Evolutionary conservation across 2,888 invertebrate species (phyloP), one percentile per base, ranked within the genome.

Genomic region (Drosophila neutralis): DNA sequence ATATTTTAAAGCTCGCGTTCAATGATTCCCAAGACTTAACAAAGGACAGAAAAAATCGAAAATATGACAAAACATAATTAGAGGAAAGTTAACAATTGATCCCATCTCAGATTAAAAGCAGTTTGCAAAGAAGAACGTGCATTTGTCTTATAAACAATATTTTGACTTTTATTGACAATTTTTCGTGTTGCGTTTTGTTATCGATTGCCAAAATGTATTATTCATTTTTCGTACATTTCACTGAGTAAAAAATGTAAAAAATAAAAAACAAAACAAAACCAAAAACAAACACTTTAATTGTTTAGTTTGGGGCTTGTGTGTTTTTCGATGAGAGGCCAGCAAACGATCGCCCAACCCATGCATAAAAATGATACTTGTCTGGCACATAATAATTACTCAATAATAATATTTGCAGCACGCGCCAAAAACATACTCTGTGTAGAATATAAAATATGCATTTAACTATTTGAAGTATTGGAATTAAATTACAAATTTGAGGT

Each of bases 111-210:
- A 59, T 56, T 38, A 60, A 75, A 64, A 52, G 21, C 58, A 49
- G 49, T 60, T 69, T 60, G 29, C 64, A 58, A 74, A 74, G 60
- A 72, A 67, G 53, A 61, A 73, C 56, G 58, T 78, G 78, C 78
- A 76, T 82, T 80, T 87, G 78, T 85, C 87, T 87, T 85, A 74
- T 87, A 87, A 84, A 87, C 84, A 84, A 84, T 84, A 80, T 78
- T 84, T 84, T 82, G 69, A 78, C 78, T 87, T 84, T 83, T 83
- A 87, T 83, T 83, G 80, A 83, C 82, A 77, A 36, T 78, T 75
- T 69, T 77, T 76, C 7, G 31, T 40, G 40, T 65, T 59, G 59
- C 65, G 54, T 68, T 76, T 49, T 65, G 59, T 53, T 35, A 68
- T 69, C 71, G 49, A 57, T 71, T 76, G 60, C 68, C 69, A 73